A percentile compares a stretch with the other conserved stretches of the same genome.
phyloP scores from a whole-genome alignment of 2,888 invertebrate species.

The Drepana falcataria region DNA sequence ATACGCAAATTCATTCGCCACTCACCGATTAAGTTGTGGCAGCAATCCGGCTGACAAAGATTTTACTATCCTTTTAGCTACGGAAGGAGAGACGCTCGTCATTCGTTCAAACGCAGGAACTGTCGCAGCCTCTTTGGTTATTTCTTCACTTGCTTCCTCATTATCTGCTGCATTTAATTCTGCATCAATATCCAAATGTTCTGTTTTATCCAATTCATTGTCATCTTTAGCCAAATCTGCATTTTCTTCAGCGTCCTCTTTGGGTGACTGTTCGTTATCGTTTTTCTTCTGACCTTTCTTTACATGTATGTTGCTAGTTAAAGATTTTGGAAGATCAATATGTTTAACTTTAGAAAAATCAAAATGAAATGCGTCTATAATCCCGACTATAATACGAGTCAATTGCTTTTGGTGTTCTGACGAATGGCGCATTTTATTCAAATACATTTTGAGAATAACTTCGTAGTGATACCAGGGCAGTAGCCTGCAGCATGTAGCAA shows the following conservation, averaged over 20 bases:
- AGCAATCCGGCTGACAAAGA: constrained; percentile 85
- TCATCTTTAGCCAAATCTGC: constrained; percentile 18
- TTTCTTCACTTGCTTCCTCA: constrained; percentile 49
- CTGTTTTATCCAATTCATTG: constrained; percentile 21
- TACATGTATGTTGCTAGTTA: constrained; percentile 34
- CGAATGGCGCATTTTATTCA: constrained; percentile 85
- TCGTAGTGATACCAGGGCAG: constrained; percentile 95
- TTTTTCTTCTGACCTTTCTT: not conserved
- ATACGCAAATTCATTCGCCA: constrained; percentile 2
- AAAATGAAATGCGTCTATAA: constrained; percentile 95
- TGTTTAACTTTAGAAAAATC: constrained; percentile 83
- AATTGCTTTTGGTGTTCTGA: constrained; percentile 90
- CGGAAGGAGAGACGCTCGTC: constrained; percentile 81
- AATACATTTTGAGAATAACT: constrained; percentile 87
- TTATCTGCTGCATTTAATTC: constrained; percentile 60
- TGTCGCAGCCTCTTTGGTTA: constrained; percentile 41
- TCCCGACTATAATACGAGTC: constrained; percentile 85
- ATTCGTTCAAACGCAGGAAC: constrained; percentile 62
- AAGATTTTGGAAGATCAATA: constrained; percentile 54
- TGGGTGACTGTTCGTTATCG: constrained; percentile 10
- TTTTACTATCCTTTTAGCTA: constrained; percentile 86
- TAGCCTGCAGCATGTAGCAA: constrained; percentile 86
- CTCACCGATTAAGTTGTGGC: constrained; percentile 86
- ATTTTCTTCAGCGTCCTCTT: constrained; percentile 24
- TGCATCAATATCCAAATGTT: constrained; percentile 43